These are phyloP conservation scores for Celastrina argiolus DNA, from an alignment of 2,888 invertebrate genomes.

Conservation along the genomic window DNA sequence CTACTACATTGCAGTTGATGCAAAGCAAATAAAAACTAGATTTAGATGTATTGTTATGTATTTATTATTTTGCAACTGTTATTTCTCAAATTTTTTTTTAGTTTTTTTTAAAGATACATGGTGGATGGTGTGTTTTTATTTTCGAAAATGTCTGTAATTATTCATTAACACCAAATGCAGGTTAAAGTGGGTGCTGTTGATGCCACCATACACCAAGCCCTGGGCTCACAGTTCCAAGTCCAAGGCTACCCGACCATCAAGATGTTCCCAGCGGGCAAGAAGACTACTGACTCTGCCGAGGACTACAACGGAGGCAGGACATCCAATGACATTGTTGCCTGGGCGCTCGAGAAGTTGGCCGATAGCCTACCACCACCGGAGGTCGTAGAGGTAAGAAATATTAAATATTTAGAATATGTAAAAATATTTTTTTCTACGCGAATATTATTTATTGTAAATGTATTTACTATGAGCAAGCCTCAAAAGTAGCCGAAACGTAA, in stretches of 20 bases:
- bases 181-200: constrained; percentile 96
- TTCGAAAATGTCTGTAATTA: no score
- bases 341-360: constrained; percentile 90
- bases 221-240: constrained; percentile 90
- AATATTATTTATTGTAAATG: no score
- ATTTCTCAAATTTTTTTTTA: no score
- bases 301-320: constrained; percentile 97
- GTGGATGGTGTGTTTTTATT: no score
- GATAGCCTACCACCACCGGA: constrained; percentile 95
- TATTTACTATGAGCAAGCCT: no score
- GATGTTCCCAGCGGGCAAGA: constrained; percentile 88
- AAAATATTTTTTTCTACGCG: no score
- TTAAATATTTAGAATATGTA: neutral
- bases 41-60: no score
- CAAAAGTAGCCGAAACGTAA: no score
- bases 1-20: no score
- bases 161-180: constrained; percentile 41
- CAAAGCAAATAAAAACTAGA: no score
- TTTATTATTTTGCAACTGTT: no score
- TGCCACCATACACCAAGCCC: constrained; percentile 92
- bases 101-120: no score
- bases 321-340: constrained; percentile 91
- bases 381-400: constrained; percentile 80
- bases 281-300: constrained; percentile 80
- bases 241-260: constrained; percentile 98